These are phyloP conservation scores for Notechis scutatus DNA, from an alignment of 2,113 vertebrate genomes.

Conservation along the genomic window DNA sequence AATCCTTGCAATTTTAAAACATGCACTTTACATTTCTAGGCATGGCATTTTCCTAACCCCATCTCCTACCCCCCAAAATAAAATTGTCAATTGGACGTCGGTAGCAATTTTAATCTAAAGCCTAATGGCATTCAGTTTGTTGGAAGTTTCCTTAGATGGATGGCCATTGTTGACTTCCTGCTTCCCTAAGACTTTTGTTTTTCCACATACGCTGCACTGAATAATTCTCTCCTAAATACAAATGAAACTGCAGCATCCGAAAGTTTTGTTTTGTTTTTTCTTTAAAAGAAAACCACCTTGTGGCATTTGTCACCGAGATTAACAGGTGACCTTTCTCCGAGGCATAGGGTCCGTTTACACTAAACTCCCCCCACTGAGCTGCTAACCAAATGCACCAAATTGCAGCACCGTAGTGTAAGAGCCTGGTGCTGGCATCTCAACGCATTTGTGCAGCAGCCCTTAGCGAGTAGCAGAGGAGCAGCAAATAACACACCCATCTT, in stretches of 20 bases:
- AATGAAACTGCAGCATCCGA: neutral
- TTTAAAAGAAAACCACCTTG: neutral
- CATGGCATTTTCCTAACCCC: neutral
- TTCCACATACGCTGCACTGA: rapidly evolving
- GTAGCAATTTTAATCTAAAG: neutral
- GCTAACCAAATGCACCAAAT: neutral
- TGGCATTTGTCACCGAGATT: neutral
- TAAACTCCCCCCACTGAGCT: constrained; percentile 10
- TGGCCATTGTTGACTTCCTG: neutral
- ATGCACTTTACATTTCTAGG: neutral
- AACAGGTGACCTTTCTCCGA: neutral
- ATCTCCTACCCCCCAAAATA: neutral
- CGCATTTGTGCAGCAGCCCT: neutral
- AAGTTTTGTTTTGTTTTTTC: neutral
- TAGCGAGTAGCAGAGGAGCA: neutral
- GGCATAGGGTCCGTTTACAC: neutral
- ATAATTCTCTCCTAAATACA: neutral
- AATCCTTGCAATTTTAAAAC: constrained; percentile 35
- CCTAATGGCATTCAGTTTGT: rapidly evolving
- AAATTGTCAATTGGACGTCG: neutral
- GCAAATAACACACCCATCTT: neutral
- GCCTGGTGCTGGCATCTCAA: neutral
- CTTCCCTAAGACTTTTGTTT: neutral
- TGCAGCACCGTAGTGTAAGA: neutral
- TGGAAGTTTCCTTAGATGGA: neutral